Evolutionary conservation across 1,140 invertebrate genomes (phyloP), one percentile per base, ranked within the genome.

Genomic region (Magallana angulata): DNA sequence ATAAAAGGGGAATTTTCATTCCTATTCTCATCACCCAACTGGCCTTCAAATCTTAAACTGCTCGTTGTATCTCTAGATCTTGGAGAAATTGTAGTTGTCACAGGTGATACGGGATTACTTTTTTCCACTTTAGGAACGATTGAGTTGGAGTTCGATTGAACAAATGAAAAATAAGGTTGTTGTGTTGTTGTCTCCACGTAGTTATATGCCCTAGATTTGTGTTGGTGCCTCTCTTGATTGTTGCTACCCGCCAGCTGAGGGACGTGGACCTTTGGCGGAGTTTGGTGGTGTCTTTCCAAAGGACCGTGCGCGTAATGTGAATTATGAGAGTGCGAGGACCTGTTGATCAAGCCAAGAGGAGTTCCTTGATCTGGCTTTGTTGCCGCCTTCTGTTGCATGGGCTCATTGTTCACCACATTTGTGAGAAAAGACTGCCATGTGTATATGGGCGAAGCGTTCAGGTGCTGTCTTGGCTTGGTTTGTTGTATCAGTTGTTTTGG

Each of bases 361-460:
- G 6, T 62, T 62, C 24, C 68, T 76, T 12, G 68, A 8, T 12
- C 60, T n/a, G 60, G 60, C 24, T 30, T 76, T 36, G 7, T 30
- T 12, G 24, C 24, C 3, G 11, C 9, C 7, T 30, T 12, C 12
- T 18, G 36, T 30, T 30, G 68, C 24, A 30, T 18, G 3, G 18
- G 11, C 24, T 76, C 68, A 7, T 76, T 76, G 36, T 36, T 76
- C 8, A 76, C 68, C 24, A 30, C 24, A 9, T 76, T 76, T 76
- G 68, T 76, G 36, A 76, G 68, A 76, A 76, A 12, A 11, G 68
- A 76, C 14, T 76, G 68, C 68, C 68, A 76, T 30, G 68, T 36
- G 36, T 76, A 76, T 18, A 24, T 11, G 9, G 68, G 68, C 36
- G 68, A 30, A 12, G 18, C 68, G 36, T 36, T 30, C 24, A 76